These are phyloP conservation scores for Chaetogeoica ovagalla DNA, from an alignment of 2,888 invertebrate genomes.

Conservation along the genomic window DNA sequence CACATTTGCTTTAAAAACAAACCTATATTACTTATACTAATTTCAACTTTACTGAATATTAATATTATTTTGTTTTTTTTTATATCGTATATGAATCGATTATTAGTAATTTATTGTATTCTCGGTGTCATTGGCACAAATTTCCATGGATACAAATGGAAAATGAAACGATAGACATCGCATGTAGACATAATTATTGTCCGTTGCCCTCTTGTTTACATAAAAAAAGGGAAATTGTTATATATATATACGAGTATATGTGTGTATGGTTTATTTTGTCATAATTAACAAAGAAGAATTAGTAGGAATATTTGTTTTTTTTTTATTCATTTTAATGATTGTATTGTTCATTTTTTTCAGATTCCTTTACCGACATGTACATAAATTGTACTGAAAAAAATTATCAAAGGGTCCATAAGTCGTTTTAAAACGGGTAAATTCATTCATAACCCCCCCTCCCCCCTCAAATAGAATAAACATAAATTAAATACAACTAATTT, in stretches of 20 bases:
- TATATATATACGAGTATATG: neutral
- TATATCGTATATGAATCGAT: neutral
- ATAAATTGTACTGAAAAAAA: too few species aligned
- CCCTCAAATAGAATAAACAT: neutral
- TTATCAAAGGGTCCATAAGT: neutral
- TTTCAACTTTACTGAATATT: too few species aligned
- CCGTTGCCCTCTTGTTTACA: neutral
- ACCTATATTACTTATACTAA: too few species aligned
- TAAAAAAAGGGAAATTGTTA: neutral
- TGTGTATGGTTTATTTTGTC: neutral
- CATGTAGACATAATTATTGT: neutral
- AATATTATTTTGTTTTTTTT: neutral
- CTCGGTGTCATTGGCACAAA: neutral
- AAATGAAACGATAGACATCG: conserved; percentile 39
- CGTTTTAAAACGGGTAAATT: neutral
- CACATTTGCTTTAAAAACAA: too few species aligned
- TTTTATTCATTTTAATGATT: neutral
- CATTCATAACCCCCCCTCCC: neutral
- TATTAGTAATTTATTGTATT: neutral
- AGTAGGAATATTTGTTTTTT: neutral
- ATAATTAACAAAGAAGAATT: neutral
- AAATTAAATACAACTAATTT: neutral
- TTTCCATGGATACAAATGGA: conserved; percentile 51
- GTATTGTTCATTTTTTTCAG: neutral
- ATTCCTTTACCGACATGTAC: neutral